These are phyloP conservation scores for Xenentodon cancila DNA, from an alignment of 2,797 vertebrate species.

Conservation along the genomic window DNA sequence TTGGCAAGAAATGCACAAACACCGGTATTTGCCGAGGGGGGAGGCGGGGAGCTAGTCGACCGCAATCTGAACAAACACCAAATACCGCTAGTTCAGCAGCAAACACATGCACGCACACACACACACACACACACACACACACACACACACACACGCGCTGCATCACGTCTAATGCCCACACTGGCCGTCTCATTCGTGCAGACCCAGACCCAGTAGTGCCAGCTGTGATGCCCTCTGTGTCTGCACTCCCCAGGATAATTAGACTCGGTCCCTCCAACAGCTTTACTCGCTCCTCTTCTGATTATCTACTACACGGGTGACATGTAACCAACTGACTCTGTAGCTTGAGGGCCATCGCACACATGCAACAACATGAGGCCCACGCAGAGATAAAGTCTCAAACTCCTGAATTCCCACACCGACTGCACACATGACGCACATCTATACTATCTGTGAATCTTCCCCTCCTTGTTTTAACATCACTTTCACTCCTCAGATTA, in stretches of 20 bases:
- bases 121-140: conserved; percentile 26
- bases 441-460: too few relatives aligned
- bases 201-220: conserved; percentile 16
- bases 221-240: conserved; percentile 39
- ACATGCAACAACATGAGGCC: not conserved
- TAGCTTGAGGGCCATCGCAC: conserved; percentile 10
- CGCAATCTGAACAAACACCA: conserved; percentile 71
- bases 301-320: conserved; percentile 27
- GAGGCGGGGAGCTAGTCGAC: conserved; percentile 40
- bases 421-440: conserved; percentile 2
- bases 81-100: conserved; percentile 77
- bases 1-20: conserved; percentile 73
- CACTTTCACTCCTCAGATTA: conserved; percentile 24
- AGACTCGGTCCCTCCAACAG: conserved; percentile 41
- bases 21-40: conserved; percentile 56
- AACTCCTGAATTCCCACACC: not conserved
- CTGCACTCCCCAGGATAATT: conserved; percentile 38
- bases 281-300: conserved; percentile 32
- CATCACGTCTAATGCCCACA: conserved; percentile 21
- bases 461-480: not conserved
- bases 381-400: not conserved
- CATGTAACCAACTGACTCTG: conserved; percentile 23
- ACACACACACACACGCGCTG: conserved; percentile 2
- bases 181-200: conserved; percentile 16
- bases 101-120: conserved; percentile 15